Percentiles rank a stretch among this genome's conserved stretches.
phyloP scores from a whole-genome alignment of 2,888 invertebrate species.

The Netelia fuscicornis region DNA sequence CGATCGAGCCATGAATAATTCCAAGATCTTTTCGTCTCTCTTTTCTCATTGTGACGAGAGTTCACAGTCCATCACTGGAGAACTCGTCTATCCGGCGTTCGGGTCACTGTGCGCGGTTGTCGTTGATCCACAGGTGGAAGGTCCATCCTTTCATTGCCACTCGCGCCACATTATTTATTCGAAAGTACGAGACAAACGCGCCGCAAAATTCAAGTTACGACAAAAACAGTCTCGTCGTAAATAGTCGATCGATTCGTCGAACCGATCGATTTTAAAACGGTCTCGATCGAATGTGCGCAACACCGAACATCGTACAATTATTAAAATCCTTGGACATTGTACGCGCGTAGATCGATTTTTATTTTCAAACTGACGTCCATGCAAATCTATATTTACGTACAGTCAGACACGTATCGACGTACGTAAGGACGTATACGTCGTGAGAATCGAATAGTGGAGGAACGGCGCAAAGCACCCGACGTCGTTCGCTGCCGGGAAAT shows the following conservation, averaged over 20 bases:
- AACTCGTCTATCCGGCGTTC: constrained; percentile 54
- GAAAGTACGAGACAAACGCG: background rate
- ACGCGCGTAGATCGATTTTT: too few species aligned
- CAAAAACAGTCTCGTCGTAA: too few species aligned
- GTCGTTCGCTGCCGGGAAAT: constrained; percentile 84
- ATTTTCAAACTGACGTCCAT: too few species aligned
- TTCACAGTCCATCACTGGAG: constrained; percentile 37
- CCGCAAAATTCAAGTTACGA: too few species aligned
- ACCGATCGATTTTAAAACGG: background rate
- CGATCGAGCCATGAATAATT: constrained; percentile 26
- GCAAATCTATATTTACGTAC: background rate
- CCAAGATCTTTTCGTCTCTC: background rate
- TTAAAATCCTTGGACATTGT: background rate
- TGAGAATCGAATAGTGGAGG: constrained; percentile 42
- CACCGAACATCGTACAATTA: background rate
- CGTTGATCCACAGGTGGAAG: constrained; percentile 47
- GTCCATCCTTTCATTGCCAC: background rate
- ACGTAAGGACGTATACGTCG: too few species aligned
- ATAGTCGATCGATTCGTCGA: background rate
- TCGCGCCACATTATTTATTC: constrained; percentile 8
- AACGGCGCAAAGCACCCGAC: constrained; percentile 75
- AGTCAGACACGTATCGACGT: background rate
- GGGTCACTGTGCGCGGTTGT: constrained; percentile 48
- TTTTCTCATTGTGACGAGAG: constrained; percentile 11
- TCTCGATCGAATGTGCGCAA: background rate